phyloP scores from a whole-genome alignment of 2,113 vertebrate species.

The Nicator chloris region DNA sequence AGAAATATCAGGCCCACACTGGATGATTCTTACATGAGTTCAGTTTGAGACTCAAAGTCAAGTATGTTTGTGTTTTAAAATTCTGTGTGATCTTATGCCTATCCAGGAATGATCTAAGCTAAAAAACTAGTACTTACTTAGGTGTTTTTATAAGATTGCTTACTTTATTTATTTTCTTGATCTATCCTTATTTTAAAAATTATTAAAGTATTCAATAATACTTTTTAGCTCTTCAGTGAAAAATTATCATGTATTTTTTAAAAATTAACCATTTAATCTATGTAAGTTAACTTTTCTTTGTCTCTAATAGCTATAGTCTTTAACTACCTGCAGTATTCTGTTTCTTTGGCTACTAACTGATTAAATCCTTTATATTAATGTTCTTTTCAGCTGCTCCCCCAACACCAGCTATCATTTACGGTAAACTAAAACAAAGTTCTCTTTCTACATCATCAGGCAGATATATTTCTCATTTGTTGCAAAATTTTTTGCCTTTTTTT shows the following conservation, averaged over 20 bases:
- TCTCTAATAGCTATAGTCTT: constrained; percentile 9
- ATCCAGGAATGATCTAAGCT: neutral
- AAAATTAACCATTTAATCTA: neutral
- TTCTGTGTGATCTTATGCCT: neutral
- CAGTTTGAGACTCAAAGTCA: neutral
- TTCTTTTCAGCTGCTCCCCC: constrained; percentile 90
- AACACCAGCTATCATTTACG: constrained; percentile 87
- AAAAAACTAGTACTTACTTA: neutral
- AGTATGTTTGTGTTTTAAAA: neutral
- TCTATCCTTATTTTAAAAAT: neutral
- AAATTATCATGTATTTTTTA: neutral
- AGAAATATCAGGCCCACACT: no score
- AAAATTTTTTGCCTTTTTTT: neutral
- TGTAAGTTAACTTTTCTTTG: constrained; percentile 11
- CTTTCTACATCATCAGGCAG: constrained; percentile 57
- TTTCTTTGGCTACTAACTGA: constrained; percentile 73
- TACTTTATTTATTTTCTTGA: neutral
- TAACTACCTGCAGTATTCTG: constrained; percentile 45
- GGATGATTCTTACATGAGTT: neutral
- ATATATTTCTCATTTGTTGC: constrained; percentile 41
- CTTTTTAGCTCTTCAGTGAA: neutral
- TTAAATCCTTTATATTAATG: constrained; percentile 83
- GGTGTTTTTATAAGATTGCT: neutral
- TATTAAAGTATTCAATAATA: neutral
- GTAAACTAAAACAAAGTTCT: constrained; percentile 83